Percentiles rank a stretch among this genome's conserved stretches.
These are phyloP conservation scores for Coluber constrictor DNA, from an alignment of 2,797 vertebrate genomes.

Conservation along the genomic window DNA sequence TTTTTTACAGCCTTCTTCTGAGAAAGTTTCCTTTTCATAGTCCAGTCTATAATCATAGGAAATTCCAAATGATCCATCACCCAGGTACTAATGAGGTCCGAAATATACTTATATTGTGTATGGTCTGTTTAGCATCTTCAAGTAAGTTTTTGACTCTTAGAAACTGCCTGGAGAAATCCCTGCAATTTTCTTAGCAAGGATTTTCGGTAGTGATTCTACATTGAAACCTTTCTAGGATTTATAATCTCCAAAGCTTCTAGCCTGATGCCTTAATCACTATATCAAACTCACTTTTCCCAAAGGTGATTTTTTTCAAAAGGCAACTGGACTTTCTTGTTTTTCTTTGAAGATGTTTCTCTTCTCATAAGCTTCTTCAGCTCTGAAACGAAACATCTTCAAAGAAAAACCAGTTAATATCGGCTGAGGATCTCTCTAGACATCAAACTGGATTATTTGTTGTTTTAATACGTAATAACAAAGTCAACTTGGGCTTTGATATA, in stretches of 20 bases:
- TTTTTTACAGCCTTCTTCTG: not conserved
- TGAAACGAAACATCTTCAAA: too few relatives aligned
- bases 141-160: not conserved
- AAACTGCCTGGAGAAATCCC: not conserved
- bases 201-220: not conserved
- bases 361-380: too few relatives aligned
- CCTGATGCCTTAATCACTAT: too few relatives aligned
- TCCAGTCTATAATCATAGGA: not conserved
- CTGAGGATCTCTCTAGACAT: too few relatives aligned
- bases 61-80: not conserved
- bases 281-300: too few relatives aligned
- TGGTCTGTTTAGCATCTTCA: not conserved
- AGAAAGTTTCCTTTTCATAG: not conserved
- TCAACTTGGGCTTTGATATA: too few relatives aligned
- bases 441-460: not conserved
- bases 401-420: too few relatives aligned
- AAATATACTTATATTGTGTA: not conserved
- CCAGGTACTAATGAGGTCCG: rapidly evolving
- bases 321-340: too few relatives aligned
- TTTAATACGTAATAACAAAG: not conserved
- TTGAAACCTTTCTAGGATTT: not conserved
- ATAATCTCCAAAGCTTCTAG: too few relatives aligned
- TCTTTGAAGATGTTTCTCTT: too few relatives aligned
- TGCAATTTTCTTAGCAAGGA: not conserved
- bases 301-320: too few relatives aligned